Base-by-base conservation (phyloP, 2,888 invertebrate genomes). In the Drosophila peninsularis region DNA sequence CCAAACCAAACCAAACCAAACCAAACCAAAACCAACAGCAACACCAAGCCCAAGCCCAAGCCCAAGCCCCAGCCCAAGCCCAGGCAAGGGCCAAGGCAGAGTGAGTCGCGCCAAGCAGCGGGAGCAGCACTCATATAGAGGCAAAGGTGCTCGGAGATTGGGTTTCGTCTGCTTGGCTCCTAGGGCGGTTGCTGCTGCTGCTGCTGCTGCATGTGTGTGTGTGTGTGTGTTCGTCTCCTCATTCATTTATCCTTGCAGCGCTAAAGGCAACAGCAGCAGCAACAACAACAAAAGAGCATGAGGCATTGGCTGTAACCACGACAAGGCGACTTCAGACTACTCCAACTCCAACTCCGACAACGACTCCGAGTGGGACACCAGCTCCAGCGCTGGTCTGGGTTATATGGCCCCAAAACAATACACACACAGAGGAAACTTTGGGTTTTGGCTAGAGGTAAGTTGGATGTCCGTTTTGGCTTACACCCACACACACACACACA, bases 181-280 rank as follows among this genome's bases (percentile, higher is more conserved):
- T 67, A 71, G 54, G 72, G 77, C 78, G 55, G 2, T 34, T 34
- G 66, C 71, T 73, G 75, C 70, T 58, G 57, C 44, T 68, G 45
- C 45, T 30, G 27, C 27, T 6, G 3, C 24, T 39, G 54, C 61
- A 47, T 27, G 45, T 52, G 62, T 67, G 32, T 58, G 64, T 62
- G 56, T 73, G 58, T 79, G 65, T 71, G 64, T 70, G 75, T 69
- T 73, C 50, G 70, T 73, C 89, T 87, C 72, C 89, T 89, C 89
- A 89, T 86, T 86, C 85, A 86, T 86, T 86, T 86, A 86, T 86
- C 85, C 85, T 86, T 86, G 85, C 88, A 89, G 45, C 62, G 85
- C 85, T 78, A 32, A 71, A 52, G 85, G 85, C 85, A 82, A 70
- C 75, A 73, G 21, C 64, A 24, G 24, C 24, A 55, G 52, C 62